Evolutionary conservation across 2,113 vertebrate species (phyloP), one percentile per base, ranked within the genome.

Genomic region (Thalassoma bifasciatum): DNA sequence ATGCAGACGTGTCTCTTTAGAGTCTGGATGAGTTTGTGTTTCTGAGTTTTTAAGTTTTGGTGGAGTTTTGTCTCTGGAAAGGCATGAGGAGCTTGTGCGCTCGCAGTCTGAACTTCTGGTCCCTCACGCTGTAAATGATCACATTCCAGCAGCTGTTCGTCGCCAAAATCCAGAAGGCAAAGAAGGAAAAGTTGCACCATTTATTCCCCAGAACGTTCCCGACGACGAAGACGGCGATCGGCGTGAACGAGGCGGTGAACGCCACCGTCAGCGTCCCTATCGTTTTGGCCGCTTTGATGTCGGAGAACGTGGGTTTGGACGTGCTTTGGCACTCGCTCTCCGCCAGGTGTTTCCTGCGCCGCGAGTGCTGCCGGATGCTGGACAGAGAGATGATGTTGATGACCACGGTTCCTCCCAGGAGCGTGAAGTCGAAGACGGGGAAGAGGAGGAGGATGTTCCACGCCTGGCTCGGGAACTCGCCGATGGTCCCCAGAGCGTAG

Each of bases 81-180:
- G 84, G 79, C 21, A 81, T 3, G 2, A 95, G 75, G 22, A 95
- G 89, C 79, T 93, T 91, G 67, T 90, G 88, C 11, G 91, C 94
- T 1, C 93, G 38, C 7, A 90, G 84, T 65, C 94, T 86, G 77
- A 94, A 95, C 81, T 94, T 94, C 34, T 93, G 93, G 61, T 95
- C 93, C 26, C 93, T 82, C 30, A 92, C 91, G 0, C 94, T 94
- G 81, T 94, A 95, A 46, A 95, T 95, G 0, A 95, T 91, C 10
- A 95, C 93, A 38, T 95, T 94, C 85, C 93, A 95, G 83, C 94
- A 94, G 37, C 95, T 95, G 82, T 93, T 95, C 5, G 91, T 81
- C 22, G 94, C 84, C 83, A 95, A 83, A 75, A 94, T 93, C 95
- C 95, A 95, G 72, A 95, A 95, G 23, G 94, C 91, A 24, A 95